phyloP scores from a whole-genome alignment of 2,113 vertebrate genomes.

The Equus quagga region DNA sequence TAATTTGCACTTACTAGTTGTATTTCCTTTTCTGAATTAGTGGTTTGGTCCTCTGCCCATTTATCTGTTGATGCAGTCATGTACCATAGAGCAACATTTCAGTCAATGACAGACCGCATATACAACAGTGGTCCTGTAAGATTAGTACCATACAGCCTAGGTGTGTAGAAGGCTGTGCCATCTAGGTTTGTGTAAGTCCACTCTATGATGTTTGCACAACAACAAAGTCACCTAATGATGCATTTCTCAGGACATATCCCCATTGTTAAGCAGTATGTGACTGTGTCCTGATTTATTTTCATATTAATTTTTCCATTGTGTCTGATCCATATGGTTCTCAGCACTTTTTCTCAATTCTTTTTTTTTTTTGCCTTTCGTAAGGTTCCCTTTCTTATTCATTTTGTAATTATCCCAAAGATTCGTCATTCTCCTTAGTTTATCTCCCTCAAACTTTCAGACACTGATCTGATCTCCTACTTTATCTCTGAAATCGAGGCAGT shows the following conservation, averaged over 20 bases:
- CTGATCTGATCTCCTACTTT: neutral
- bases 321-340: neutral
- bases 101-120: too few species aligned
- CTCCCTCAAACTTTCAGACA: neutral
- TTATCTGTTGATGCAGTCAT: neutral
- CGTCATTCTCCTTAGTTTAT: neutral
- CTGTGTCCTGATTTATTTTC: neutral
- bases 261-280: too few species aligned
- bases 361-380: neutral
- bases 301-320: neutral
- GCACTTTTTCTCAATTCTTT: neutral
- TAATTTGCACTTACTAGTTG: neutral
- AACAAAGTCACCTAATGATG: too few species aligned
- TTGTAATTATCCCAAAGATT: neutral
- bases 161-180: too few species aligned
- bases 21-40: neutral
- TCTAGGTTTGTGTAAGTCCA: too few species aligned
- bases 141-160: too few species aligned
- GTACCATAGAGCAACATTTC: too few species aligned
- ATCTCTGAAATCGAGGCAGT: neutral
- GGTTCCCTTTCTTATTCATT: neutral
- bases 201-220: too few species aligned
- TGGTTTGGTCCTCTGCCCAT: neutral
- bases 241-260: too few species aligned
- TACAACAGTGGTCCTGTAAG: too few species aligned